Conservation (phyloP, 2,113 vertebrate genomes). For the Psephotus haematonotus region DNA sequence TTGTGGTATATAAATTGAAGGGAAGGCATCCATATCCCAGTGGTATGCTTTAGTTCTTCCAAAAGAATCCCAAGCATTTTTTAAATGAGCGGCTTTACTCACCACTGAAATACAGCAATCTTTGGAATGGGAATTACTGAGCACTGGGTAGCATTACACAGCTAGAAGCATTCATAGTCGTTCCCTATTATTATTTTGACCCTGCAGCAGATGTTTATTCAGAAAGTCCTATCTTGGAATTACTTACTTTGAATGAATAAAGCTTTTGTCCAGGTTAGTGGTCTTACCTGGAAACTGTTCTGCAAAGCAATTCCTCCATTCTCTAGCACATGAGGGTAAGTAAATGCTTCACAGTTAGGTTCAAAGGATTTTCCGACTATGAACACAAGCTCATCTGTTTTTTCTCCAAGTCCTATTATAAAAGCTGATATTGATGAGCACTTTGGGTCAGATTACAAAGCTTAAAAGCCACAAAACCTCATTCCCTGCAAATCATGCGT, state of each 20-base stretch:
- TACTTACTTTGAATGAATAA: not conserved
- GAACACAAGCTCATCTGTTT: not conserved
- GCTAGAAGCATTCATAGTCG: not conserved
- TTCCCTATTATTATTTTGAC: not conserved
- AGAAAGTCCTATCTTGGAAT: not conserved
- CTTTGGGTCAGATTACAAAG: not conserved
- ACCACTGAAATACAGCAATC: not conserved
- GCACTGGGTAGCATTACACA: not conserved
- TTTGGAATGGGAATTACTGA: not conserved
- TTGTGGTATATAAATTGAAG: not conserved
- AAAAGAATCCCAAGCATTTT: slow-evolving; percentile 32
- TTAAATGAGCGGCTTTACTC: not conserved
- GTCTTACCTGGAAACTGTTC: not conserved
- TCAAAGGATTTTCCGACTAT: not conserved
- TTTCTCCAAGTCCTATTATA: not conserved
- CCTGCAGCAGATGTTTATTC: not conserved
- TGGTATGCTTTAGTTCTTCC: not conserved
- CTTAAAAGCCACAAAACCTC: not conserved
- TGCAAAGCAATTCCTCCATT: not conserved
- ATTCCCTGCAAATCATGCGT: not conserved
- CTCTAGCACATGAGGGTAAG: not conserved
- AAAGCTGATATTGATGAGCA: not conserved
- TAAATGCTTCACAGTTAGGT: not conserved
- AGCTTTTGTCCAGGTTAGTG: not conserved
- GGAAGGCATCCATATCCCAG: not conserved